These are phyloP conservation scores for Urocolius indicus DNA, from an alignment of 2,113 vertebrate species.

Conservation along the genomic window DNA sequence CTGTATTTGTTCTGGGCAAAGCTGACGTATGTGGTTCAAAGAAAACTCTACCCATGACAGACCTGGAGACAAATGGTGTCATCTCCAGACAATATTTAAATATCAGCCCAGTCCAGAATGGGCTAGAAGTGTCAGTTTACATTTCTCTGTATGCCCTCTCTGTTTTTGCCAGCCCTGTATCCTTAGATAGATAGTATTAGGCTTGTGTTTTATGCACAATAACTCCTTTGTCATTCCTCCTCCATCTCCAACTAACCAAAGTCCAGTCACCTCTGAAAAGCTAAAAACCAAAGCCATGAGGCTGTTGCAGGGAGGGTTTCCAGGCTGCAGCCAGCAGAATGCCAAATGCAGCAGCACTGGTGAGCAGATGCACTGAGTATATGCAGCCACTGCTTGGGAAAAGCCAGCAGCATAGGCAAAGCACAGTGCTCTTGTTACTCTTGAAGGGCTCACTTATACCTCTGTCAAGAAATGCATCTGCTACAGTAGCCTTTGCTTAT, in stretches of 20 bases:
- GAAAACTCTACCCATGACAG: background rate
- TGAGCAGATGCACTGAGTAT: background rate
- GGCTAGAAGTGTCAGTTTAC: background rate
- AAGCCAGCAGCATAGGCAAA: background rate
- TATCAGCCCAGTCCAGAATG: background rate
- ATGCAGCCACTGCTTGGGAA: background rate
- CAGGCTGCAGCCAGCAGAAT: background rate
- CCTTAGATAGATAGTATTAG: background rate
- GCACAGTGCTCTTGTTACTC: background rate
- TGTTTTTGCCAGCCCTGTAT: background rate
- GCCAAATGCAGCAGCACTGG: background rate
- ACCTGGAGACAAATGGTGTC: background rate
- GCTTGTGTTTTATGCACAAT: background rate
- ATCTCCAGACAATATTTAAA: background rate
- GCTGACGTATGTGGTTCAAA: background rate
- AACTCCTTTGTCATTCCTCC: background rate
- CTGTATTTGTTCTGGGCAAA: background rate
- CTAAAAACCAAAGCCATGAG: accelerated
- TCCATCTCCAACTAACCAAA: background rate
- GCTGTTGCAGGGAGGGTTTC: background rate
- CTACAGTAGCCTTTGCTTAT: background rate
- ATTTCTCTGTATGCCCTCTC: background rate
- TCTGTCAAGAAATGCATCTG: background rate
- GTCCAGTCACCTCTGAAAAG: background rate
- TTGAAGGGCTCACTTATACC: background rate